Evolutionary conservation across 1,140 invertebrate species (phyloP).

Genomic region (Eumeta japonica): DNA sequence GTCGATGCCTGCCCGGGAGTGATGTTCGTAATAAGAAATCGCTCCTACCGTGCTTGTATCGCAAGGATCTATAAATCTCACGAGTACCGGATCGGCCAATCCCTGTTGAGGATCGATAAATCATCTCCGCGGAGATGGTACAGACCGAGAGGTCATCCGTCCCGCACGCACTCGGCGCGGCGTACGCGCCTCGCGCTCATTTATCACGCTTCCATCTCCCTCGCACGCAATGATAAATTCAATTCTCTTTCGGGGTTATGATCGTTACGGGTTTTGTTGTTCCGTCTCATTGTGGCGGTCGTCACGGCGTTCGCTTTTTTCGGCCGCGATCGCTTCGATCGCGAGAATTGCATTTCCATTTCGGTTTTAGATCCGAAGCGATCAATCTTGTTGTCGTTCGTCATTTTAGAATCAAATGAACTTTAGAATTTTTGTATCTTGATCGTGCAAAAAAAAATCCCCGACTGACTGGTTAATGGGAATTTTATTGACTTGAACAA

Average conservation of each 20-base stretch:
- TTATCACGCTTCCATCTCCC: constrained; percentile 53
- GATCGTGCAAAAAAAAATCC: too few species aligned
- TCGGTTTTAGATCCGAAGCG: constrained; percentile 37
- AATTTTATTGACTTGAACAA: too few species aligned
- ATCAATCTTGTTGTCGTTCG: constrained; percentile 35
- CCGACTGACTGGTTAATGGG: too few species aligned
- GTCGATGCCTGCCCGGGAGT: constrained; percentile 46
- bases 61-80: constrained; percentile 53
- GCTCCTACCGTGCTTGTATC: constrained; percentile 49
- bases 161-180: constrained; percentile 31
- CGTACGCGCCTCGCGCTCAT: constrained; percentile 35
- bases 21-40: constrained; percentile 54
- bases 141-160: constrained; percentile 29
- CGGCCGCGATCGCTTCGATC: constrained; percentile 51
- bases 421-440: too few species aligned
- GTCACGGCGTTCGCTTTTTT: constrained; percentile 51
- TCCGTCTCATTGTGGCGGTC: constrained; percentile 48
- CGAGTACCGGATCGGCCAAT: constrained; percentile 52
- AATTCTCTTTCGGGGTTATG: constrained; percentile 56
- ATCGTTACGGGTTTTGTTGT: constrained; percentile 54
- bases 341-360: constrained; percentile 55
- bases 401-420: too few species aligned
- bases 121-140: constrained; percentile 43
- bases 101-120: constrained; percentile 55
- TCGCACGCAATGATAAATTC: constrained; percentile 55